Conservation (phyloP, 1,140 invertebrate species). For the Aporrectodea caliginosa region DNA sequence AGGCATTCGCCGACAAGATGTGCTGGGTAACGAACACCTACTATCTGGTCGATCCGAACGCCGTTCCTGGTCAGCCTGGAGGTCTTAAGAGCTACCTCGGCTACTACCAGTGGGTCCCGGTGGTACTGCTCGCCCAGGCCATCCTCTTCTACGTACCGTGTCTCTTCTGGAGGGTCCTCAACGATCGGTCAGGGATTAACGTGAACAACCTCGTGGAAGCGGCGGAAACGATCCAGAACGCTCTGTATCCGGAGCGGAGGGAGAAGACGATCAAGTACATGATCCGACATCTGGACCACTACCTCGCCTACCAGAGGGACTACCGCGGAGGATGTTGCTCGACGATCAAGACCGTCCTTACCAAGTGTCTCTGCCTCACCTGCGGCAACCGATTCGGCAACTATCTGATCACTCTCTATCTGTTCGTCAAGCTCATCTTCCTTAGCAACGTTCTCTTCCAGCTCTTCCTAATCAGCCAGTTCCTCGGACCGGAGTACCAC, state of each 20-base stretch:
- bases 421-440: constrained; percentile 30
- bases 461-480: constrained; percentile 34
- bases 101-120: too few relatives aligned
- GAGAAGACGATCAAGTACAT: constrained; percentile 54
- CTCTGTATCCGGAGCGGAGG: constrained; percentile 49
- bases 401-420: constrained; percentile 56
- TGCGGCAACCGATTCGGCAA: constrained; percentile 57
- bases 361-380: constrained; percentile 60
- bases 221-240: too few relatives aligned
- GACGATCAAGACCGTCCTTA: neutral
- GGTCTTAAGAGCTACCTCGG: too few relatives aligned
- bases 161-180: constrained; percentile 59
- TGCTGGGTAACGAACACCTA: constrained; percentile 95
- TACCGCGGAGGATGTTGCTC: too few relatives aligned
- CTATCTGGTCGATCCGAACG: too few relatives aligned
- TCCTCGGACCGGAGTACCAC: constrained; percentile 32
- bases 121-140: constrained; percentile 59
- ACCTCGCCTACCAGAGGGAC: too few relatives aligned
- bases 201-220: constrained; percentile 35
- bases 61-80: too few relatives aligned
- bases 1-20: constrained; percentile 72
- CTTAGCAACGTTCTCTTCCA: constrained; percentile 34
- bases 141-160: constrained; percentile 60
- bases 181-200: constrained; percentile 57
- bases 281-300: too few relatives aligned